These are phyloP conservation scores for Hepsetus odoe DNA, from an alignment of 2,113 vertebrate species.

Conservation along the genomic window DNA sequence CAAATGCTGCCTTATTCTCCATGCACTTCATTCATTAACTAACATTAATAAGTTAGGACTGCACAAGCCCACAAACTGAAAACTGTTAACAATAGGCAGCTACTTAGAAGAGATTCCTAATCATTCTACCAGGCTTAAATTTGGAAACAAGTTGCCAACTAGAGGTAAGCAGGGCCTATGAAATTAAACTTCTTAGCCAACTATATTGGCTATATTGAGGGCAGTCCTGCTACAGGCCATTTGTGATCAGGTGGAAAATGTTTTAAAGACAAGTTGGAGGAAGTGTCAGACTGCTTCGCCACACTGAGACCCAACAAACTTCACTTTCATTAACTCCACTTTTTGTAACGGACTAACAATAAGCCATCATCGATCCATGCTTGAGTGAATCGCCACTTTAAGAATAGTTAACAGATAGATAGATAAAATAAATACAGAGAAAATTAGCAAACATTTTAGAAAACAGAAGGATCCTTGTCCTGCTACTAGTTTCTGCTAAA, in stretches of 20 bases:
- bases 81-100: neutral
- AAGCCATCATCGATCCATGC: neutral
- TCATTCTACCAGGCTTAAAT: neutral
- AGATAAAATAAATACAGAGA: too few relatives aligned
- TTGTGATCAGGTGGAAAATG: neutral
- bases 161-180: neutral
- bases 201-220: neutral
- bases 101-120: constrained; percentile 10
- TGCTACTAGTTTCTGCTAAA: neutral
- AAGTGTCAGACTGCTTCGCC: neutral
- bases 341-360: neutral
- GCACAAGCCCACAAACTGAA: constrained; percentile 6
- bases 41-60: neutral
- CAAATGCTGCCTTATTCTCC: neutral
- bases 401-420: constrained; percentile 13
- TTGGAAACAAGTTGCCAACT: constrained; percentile 4
- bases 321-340: neutral
- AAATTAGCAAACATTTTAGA: neutral
- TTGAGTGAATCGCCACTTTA: neutral
- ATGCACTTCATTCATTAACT: neutral
- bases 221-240: neutral
- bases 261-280: neutral
- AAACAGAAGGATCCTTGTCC: neutral
- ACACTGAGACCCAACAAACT: neutral
- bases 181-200: neutral